Conservation (phyloP, 2,113 vertebrate genomes). For the Aramus guarauna region DNA sequence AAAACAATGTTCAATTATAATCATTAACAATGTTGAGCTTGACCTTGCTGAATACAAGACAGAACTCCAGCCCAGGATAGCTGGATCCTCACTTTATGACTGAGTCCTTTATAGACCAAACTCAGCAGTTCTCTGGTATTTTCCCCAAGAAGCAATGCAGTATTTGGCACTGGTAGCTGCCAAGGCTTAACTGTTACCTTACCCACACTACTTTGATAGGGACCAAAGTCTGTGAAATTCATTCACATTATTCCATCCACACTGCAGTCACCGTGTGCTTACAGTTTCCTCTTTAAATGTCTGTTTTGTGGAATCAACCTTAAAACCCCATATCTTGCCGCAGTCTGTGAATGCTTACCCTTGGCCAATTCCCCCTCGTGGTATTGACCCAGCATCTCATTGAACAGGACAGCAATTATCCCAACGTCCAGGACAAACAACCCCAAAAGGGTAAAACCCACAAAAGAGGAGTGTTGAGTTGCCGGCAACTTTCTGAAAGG, state of each 20-base stretch:
- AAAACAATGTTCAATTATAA: not conserved
- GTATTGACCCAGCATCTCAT: rapidly evolving
- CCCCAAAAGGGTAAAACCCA: not conserved
- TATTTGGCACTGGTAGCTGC: not conserved
- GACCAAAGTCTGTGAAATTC: not conserved
- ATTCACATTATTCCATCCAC: not conserved
- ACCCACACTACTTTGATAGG: not conserved
- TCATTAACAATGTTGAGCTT: not conserved
- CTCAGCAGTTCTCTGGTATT: not conserved
- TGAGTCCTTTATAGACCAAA: not conserved
- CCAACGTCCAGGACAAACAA: not conserved
- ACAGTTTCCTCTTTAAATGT: not conserved
- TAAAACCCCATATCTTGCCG: not conserved
- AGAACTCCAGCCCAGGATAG: not conserved
- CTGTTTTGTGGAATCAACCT: not conserved
- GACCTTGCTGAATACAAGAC: not conserved
- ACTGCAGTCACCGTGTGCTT: not conserved
- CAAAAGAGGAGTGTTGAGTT: rapidly evolving
- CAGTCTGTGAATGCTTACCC: not conserved
- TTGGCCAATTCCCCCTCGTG: too few species aligned
- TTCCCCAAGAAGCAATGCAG: not conserved
- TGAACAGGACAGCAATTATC: not conserved
- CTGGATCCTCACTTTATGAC: not conserved
- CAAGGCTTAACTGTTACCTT: not conserved
- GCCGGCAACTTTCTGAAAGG: not conserved